These are phyloP conservation scores for Aldrovandia affinis DNA, from an alignment of 2,797 vertebrate genomes.

Conservation along the genomic window DNA sequence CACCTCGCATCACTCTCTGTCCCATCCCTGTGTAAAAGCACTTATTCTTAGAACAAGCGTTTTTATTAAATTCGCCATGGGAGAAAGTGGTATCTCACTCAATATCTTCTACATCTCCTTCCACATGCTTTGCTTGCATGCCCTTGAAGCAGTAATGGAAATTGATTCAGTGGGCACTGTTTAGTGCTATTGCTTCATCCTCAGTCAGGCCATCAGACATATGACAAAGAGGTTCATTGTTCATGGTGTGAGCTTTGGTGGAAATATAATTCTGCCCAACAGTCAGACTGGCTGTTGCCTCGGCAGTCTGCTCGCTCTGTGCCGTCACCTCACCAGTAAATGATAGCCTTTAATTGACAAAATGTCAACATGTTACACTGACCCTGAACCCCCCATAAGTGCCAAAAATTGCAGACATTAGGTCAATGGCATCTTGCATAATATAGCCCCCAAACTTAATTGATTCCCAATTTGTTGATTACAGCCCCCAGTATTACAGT, in stretches of 20 bases:
- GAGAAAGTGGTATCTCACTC: conserved; percentile 7
- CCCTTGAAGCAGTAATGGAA: conserved; percentile 16
- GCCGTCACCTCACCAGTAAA: neutral
- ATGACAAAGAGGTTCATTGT: neutral
- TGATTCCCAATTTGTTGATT: neutral
- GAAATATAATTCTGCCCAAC: neutral
- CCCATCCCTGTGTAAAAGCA: neutral
- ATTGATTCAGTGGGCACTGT: conserved; percentile 4
- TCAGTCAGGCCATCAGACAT: neutral
- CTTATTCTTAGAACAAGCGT: neutral
- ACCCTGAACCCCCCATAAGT: neutral
- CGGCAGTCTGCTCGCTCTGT: neutral
- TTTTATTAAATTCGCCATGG: neutral
- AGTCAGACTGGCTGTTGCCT: neutral
- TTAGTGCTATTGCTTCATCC: neutral
- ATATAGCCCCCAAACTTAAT: neutral
- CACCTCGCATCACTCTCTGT: neutral
- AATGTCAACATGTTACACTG: neutral
- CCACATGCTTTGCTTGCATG: neutral
- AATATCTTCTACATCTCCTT: conserved; percentile 14
- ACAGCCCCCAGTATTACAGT: too few relatives aligned
- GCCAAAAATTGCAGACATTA: neutral
- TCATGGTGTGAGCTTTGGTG: neutral
- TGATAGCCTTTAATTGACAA: neutral
- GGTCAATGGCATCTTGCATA: neutral